phyloP scores from a whole-genome alignment of 2,113 vertebrate species.

The Brevimyrus niger region DNA sequence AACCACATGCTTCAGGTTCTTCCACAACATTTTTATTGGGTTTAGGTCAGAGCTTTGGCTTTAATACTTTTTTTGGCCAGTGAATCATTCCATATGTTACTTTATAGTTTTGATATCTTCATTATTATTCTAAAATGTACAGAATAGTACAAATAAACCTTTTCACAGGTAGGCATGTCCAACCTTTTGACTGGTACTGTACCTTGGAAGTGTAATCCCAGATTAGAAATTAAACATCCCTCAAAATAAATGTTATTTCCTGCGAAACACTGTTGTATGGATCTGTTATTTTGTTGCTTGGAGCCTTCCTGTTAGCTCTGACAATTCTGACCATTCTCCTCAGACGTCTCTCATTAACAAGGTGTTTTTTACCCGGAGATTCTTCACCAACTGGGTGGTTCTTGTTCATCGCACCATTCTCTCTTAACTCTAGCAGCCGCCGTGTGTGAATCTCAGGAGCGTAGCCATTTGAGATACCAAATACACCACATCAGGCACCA shows the following conservation, averaged over 20 bases:
- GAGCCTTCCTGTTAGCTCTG: background rate
- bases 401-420: background rate
- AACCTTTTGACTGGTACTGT: background rate
- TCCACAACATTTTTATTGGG: no score
- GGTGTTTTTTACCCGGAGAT: background rate
- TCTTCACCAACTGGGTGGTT: background rate
- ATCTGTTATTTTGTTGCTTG: background rate
- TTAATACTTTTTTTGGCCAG: background rate
- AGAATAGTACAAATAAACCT: background rate
- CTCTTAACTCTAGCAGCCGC: background rate
- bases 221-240: background rate
- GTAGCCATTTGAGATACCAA: background rate
- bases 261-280: background rate
- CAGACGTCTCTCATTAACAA: background rate
- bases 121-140: background rate
- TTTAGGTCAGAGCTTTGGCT: no score
- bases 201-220: background rate
- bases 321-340: background rate
- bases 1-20: no score
- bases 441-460: background rate
- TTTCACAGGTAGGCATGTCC: background rate
- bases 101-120: background rate
- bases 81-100: background rate
- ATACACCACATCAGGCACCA: no score
- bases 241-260: background rate